Conservation (phyloP, 2,888 invertebrate genomes). For the Napeogenes sylphis region DNA sequence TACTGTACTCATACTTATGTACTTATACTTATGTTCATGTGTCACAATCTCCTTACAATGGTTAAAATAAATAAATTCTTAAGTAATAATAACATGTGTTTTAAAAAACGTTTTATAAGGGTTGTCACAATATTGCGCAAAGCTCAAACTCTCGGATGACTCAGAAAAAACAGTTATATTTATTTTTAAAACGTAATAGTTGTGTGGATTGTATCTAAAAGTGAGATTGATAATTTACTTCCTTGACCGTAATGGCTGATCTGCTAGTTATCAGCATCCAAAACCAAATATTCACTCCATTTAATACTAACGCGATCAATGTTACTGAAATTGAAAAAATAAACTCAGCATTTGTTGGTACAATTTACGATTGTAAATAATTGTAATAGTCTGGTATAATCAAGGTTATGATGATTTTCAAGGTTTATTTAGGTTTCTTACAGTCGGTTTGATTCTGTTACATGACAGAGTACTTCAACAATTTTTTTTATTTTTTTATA, state of each 20-base stretch:
- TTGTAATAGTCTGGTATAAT: slow-evolving; percentile 45
- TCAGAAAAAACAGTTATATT: neutral
- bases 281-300: slow-evolving; percentile 40
- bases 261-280: slow-evolving; percentile 37
- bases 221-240: slow-evolving; percentile 35
- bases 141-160: no score
- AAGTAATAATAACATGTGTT: no score
- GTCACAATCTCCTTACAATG: no score
- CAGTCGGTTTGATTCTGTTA: no score
- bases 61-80: no score
- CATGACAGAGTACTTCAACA: no score
- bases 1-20: no score
- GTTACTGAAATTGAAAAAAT: slow-evolving; percentile 56
- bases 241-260: slow-evolving; percentile 42
- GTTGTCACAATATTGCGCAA: no score
- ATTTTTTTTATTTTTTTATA: no score
- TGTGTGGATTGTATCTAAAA: neutral
- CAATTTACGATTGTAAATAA: slow-evolving; percentile 66
- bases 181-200: slow-evolving; percentile 6
- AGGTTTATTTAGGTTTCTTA: slow-evolving; percentile 16
- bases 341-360: slow-evolving; percentile 54
- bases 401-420: slow-evolving; percentile 39
- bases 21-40: no score
- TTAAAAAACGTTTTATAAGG: no score
- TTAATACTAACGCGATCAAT: slow-evolving; percentile 46